Percentiles rank a stretch among this genome's conserved stretches.
phyloP scores from a whole-genome alignment of 2,888 invertebrate genomes.

The Cactoblastis cactorum region DNA sequence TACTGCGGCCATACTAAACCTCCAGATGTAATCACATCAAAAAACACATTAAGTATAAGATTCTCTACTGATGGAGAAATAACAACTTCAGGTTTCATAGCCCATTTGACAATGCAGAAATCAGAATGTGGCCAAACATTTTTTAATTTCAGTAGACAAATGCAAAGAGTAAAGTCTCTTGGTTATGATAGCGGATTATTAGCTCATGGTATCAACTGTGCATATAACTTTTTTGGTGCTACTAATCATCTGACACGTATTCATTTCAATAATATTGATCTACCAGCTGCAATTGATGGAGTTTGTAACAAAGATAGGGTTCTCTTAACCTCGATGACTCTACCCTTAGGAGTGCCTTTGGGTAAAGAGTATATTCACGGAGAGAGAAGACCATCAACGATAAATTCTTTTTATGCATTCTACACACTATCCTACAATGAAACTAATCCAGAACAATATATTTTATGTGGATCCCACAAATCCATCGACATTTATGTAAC shows the following conservation, averaged over 20 bases:
- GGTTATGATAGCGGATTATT: constrained; percentile 46
- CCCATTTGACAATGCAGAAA: constrained; percentile 69
- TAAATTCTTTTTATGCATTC: no score
- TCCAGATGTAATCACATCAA: constrained; percentile 76
- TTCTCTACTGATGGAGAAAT: constrained; percentile 82
- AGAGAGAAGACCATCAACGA: constrained; percentile 28
- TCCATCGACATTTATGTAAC: constrained; percentile 48
- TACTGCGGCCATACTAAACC: constrained; percentile 84
- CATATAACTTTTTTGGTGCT: constrained; percentile 44
- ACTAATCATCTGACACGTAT: constrained; percentile 35
- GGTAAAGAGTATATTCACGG: constrained; percentile 49
- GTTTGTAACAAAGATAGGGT: constrained; percentile 57
- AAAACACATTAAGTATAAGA: constrained; percentile 81
- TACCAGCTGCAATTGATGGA: constrained; percentile 33
- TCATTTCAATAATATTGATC: constrained; percentile 43
- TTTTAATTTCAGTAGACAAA: constrained; percentile 29
- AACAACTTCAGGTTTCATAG: constrained; percentile 82
- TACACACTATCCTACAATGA: no score
- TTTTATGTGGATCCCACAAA: constrained; percentile 46
- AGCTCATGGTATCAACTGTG: constrained; percentile 55
- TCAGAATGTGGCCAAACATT: constrained; percentile 52
- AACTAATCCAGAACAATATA: constrained; percentile 35
- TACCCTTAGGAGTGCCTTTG: no score
- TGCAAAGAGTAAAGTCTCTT: constrained; percentile 50
- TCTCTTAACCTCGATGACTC: constrained; percentile 42